phyloP scores from a whole-genome alignment of 2,888 invertebrate genomes.

The Thumatha senex region DNA sequence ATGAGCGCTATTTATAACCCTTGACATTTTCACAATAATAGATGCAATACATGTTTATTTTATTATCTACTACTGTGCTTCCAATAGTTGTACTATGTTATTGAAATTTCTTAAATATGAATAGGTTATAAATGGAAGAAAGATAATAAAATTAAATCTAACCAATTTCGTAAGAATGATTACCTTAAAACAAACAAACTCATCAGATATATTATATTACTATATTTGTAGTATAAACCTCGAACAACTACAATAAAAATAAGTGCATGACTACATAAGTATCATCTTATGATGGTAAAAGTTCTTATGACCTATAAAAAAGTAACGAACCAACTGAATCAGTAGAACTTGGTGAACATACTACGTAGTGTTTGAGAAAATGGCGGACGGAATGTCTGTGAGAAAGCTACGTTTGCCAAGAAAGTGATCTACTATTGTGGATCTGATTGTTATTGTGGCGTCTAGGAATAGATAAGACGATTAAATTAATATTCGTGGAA shows the following conservation, averaged over 20 bases:
- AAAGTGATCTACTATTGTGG: conserved; percentile 8
- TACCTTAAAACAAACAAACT: too few species aligned
- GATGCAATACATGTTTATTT: too few species aligned
- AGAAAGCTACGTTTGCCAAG: conserved; percentile 9
- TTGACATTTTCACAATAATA: too few species aligned
- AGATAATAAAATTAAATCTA: too few species aligned
- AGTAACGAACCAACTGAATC: conserved; percentile 15
- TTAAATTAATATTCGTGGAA: neutral
- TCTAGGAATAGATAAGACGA: conserved; percentile 6
- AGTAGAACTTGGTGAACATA: conserved; percentile 8
- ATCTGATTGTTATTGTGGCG: conserved; percentile 8
- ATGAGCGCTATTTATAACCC: too few species aligned
- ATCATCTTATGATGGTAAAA: conserved; percentile 18
- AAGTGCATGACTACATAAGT: neutral
- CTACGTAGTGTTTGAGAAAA: conserved; percentile 3
- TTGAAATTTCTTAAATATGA: too few species aligned
- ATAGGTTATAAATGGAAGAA: too few species aligned
- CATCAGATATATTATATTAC: too few species aligned
- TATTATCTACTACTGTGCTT: too few species aligned
- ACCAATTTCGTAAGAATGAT: too few species aligned
- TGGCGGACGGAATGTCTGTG: conserved; percentile 1
- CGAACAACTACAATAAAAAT: conserved; percentile 13
- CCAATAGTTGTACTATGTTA: too few species aligned
- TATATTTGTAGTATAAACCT: too few species aligned
- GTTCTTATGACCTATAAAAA: conserved; percentile 16